Percentiles rank a stretch among this genome's conserved stretches.
Evolutionary conservation across 2,888 invertebrate genomes (phyloP).

Genomic region (Colletes collaris): DNA sequence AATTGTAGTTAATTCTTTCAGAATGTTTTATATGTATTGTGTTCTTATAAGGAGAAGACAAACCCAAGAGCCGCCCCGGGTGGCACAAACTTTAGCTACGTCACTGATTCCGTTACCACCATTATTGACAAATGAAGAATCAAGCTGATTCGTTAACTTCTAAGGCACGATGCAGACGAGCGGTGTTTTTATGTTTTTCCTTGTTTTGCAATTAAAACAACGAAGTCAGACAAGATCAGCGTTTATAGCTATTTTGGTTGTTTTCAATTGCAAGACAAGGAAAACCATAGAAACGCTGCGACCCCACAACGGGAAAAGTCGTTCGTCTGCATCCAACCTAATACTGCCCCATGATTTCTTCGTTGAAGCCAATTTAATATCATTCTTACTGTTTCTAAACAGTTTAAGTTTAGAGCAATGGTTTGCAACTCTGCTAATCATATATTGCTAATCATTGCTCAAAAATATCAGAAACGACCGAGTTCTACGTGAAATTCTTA

Average conservation of each 20-base stretch:
- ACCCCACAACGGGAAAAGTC: too few species aligned
- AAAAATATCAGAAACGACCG: conserved; percentile 48
- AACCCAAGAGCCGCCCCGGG: too few species aligned
- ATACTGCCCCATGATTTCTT: conserved; percentile 50
- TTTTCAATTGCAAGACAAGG: too few species aligned
- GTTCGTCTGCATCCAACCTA: not conserved
- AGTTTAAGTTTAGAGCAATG: conserved; percentile 39
- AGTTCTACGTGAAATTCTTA: conserved; percentile 26
- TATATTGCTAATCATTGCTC: conserved; percentile 24
- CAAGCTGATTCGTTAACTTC: conserved; percentile 41
- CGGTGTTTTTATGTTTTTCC: too few species aligned
- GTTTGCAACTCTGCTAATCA: conserved; percentile 5
- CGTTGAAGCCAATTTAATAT: conserved; percentile 50
- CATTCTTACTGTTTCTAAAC: conserved; percentile 41
- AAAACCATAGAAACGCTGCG: too few species aligned
- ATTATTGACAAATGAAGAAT: conserved; percentile 37
- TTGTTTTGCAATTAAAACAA: too few species aligned
- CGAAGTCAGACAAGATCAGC: too few species aligned
- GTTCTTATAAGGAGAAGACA: too few species aligned
- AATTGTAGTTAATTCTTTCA: too few species aligned
- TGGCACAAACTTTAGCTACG: too few species aligned
- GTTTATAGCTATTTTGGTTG: too few species aligned
- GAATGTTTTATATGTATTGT: too few species aligned
- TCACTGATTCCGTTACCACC: not conserved
- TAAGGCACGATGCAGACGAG: not conserved